Percentiles rank a stretch among this genome's conserved stretches.
Evolutionary conservation across 1,140 invertebrate species (phyloP).

Genomic region (Megalopta genalis): DNA sequence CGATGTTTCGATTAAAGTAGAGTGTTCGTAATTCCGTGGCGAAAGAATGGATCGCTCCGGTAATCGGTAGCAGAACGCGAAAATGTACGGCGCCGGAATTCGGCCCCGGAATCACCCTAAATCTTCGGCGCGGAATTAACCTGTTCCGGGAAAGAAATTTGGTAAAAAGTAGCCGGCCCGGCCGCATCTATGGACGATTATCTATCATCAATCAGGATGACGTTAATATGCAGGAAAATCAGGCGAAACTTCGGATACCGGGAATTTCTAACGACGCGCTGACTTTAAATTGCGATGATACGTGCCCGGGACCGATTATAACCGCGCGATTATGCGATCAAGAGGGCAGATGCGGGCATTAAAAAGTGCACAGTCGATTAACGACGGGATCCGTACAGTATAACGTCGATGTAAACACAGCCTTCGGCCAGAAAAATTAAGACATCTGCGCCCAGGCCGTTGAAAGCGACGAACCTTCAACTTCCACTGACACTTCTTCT

Average conservation of each 20-base stretch:
- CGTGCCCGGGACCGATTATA: conserved; percentile 17
- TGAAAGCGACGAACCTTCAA: conserved; percentile 7
- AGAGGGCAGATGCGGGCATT: conserved; percentile 34
- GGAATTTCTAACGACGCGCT: background rate
- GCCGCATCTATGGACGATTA: background rate
- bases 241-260: background rate
- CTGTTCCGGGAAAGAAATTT: background rate
- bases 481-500: background rate
- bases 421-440: conserved; percentile 39
- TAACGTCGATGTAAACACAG: conserved; percentile 31
- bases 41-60: too few species aligned
- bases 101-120: too few species aligned
- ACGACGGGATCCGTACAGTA: conserved; percentile 12
- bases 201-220: background rate
- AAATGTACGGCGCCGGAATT: too few species aligned
- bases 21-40: too few species aligned
- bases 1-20: too few species aligned
- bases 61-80: too few species aligned
- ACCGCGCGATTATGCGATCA: conserved; percentile 32
- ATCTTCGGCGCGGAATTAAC: background rate
- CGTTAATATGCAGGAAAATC: conserved; percentile 2
- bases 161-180: background rate
- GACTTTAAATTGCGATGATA: conserved; percentile 13
- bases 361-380: background rate
- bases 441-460: conserved; percentile 46